These are phyloP conservation scores for Achroia grisella DNA, from an alignment of 1,140 invertebrate genomes.

Conservation along the genomic window DNA sequence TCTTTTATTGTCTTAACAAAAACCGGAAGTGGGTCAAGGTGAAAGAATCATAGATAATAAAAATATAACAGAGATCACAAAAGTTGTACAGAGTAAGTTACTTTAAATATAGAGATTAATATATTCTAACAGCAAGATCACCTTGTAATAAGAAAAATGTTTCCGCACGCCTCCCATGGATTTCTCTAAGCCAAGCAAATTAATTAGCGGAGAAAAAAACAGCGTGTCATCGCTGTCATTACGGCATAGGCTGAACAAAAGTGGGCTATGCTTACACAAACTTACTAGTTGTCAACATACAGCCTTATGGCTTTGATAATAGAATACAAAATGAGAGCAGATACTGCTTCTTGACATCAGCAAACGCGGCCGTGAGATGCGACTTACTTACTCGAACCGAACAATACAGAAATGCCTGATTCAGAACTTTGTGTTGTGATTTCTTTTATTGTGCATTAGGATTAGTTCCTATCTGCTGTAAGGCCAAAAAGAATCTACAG, in stretches of 20 bases:
- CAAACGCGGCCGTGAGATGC: slow-evolving; percentile 5
- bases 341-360: neutral
- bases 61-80: no score
- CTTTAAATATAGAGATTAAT: no score
- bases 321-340: neutral
- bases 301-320: neutral
- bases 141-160: neutral
- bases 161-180: slow-evolving; percentile 13
- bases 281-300: neutral
- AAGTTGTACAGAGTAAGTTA: no score
- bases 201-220: slow-evolving; percentile 19
- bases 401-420: slow-evolving; percentile 9
- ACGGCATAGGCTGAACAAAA: slow-evolving; percentile 8
- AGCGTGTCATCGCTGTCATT: slow-evolving; percentile 16
- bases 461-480: no score
- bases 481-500: no score
- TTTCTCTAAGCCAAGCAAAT: slow-evolving; percentile 23
- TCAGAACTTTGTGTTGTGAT: slow-evolving; percentile 3
- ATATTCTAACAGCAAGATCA: neutral
- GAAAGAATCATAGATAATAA: no score
- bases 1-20: no score
- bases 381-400: slow-evolving; percentile 3
- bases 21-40: no score
- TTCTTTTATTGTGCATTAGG: slow-evolving; percentile 1
- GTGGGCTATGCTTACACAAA: neutral